Base-by-base conservation (phyloP, 2,113 vertebrate genomes). In the Oreochromis niloticus region DNA sequence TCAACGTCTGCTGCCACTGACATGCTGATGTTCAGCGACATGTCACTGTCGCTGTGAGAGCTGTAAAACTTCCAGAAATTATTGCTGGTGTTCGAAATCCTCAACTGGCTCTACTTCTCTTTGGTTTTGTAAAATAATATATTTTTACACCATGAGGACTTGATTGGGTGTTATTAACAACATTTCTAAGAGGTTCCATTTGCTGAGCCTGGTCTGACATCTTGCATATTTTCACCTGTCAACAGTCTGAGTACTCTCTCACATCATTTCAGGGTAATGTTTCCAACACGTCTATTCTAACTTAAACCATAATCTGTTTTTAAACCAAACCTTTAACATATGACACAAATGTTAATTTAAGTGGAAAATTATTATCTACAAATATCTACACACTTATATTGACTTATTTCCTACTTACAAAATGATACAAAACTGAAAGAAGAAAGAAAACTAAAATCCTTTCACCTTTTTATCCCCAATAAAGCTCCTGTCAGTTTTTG, bases 151-250 rank as follows among this genome's bases (percentile, higher is more conserved):
- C 30, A 61, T 6, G 30, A 61, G 30, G 57, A 61, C 57, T 6
- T 61, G 5, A 61, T 30, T 61, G 57, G 19, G 9, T 61, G 30
- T 10, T 0, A 4, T 34, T 61, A 34, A 34, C 0, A 32, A 61
- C 57, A 59, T 59, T 59, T 59, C 27, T 59, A 59, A 59, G 57
- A 32, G 14, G 4, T 59, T 34, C 2, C 2, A 34, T 34, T 34
- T 34, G 6, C 32, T 34, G 32, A 34, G 6, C 27, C 27, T 27
- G 27, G 27, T 27, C 27, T 27, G 27, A 27, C 27, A 27, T 27
- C 27, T 4, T 4, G 27, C 27, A 27, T 27, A 27, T 27, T 27
- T 27, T 27, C 27, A 27, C 4, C 27, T 27, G 27, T 27, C 27
- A 27, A 27, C 27, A 27, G 27, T 27, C 27, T 27, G 27, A 27